Conservation (phyloP, 2,797 vertebrate genomes). For the Cheirogaleus major region DNA sequence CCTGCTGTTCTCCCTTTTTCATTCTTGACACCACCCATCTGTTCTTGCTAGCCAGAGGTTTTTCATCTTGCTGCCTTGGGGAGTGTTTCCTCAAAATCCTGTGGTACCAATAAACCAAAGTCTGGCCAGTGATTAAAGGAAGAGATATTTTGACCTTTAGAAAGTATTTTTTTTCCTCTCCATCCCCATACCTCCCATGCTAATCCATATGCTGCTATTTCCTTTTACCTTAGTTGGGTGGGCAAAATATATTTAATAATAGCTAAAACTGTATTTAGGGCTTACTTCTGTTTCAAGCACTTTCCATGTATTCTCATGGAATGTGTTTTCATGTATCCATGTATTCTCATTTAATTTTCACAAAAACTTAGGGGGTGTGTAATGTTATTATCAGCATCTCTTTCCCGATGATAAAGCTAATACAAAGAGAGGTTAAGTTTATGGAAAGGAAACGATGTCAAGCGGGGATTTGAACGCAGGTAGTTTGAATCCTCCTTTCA, state of each 20-base stretch:
- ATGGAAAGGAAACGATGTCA: neutral
- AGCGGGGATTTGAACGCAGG: neutral
- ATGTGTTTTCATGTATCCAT: neutral
- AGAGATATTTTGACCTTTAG: neutral
- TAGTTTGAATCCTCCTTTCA: neutral
- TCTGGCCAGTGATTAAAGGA: neutral
- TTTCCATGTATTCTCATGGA: neutral
- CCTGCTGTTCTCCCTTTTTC: constrained; percentile 66
- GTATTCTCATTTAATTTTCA: neutral
- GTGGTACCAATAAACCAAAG: constrained; percentile 27
- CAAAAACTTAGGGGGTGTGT: neutral
- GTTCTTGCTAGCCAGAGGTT: constrained; percentile 22
- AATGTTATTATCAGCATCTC: neutral
- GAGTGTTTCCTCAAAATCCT: neutral
- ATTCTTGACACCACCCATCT: constrained; percentile 56
- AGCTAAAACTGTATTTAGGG: neutral
- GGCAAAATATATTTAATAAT: neutral
- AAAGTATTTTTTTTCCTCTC: constrained; percentile 4
- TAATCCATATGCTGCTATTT: neutral
- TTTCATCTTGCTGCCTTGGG: constrained; percentile 39
- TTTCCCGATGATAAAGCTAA: neutral
- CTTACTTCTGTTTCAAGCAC: neutral
- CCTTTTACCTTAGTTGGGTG: neutral
- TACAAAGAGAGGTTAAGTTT: neutral
- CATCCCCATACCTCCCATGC: neutral